Conservation (phyloP, 2,113 vertebrate genomes). For the Protobothrops flavoviridis region DNA sequence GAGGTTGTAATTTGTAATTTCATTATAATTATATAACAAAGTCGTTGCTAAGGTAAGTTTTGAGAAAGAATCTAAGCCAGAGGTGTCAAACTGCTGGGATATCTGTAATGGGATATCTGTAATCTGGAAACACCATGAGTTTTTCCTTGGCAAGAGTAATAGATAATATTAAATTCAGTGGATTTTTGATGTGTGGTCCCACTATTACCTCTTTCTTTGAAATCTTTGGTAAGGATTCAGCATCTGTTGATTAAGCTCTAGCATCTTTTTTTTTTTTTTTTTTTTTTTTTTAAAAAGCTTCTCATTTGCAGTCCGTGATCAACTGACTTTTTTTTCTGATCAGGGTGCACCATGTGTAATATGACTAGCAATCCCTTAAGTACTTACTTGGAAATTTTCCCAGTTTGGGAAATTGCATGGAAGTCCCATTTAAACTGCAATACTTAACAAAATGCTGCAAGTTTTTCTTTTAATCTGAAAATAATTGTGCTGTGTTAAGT, state of each 20-base stretch:
- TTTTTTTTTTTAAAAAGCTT: neutral
- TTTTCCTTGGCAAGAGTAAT: no score
- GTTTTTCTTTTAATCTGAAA: neutral
- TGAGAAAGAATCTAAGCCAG: neutral
- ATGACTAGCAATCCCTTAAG: neutral
- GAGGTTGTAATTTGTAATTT: neutral
- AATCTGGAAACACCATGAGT: neutral
- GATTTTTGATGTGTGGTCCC: neutral
- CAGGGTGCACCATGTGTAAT: neutral
- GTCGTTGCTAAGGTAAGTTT: neutral
- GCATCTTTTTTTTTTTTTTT: no score
- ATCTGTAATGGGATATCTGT: neutral
- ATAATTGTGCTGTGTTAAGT: rapidly evolving
- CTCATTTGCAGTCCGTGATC: neutral
- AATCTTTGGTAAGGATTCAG: neutral
- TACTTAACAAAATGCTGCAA: neutral
- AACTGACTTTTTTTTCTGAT: neutral
- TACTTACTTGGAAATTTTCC: slow-evolving; percentile 34
- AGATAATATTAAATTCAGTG: neutral
- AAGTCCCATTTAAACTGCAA: neutral
- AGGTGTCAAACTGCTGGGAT: no score
- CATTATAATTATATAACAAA: neutral
- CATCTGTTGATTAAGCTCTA: neutral
- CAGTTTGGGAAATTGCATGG: neutral
- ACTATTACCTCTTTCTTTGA: neutral